These are phyloP conservation scores for Drosophila truncata DNA, from an alignment of 1,140 invertebrate genomes.

Conservation along the genomic window DNA sequence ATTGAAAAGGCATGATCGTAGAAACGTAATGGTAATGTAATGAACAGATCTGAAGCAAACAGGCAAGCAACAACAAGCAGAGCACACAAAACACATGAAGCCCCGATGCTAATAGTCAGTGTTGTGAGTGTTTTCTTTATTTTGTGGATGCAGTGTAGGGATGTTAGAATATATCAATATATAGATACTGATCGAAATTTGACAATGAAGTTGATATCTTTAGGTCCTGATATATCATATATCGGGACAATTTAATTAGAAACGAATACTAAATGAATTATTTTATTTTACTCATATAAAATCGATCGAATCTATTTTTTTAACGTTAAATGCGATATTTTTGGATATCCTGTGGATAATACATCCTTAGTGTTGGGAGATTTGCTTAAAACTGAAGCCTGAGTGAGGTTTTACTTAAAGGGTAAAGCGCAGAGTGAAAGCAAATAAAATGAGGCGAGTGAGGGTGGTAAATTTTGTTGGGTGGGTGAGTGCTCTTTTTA, in stretches of 20 bases:
- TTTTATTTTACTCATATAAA: not conserved
- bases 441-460: constrained; percentile 46
- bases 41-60: constrained; percentile 79
- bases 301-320: not conserved
- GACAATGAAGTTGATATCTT: not conserved
- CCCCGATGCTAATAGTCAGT: constrained; percentile 20
- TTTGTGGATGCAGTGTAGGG: constrained; percentile 13
- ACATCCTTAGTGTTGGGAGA: constrained; percentile 11
- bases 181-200: not conserved
- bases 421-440: constrained; percentile 16
- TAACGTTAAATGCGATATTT: not conserved
- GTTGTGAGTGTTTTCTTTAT: constrained; percentile 9
- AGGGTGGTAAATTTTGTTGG: not conserved
- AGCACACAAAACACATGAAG: constrained; percentile 69
- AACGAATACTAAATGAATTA: not conserved
- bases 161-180: not conserved
- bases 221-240: not conserved
- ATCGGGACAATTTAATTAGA: not conserved
- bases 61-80: constrained; percentile 84
- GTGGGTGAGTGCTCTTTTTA: constrained; percentile 9
- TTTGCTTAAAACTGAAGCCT: constrained; percentile 20
- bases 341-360: not conserved
- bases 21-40: constrained; percentile 42
- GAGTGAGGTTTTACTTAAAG: not conserved
- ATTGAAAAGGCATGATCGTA: constrained; percentile 14